Evolutionary conservation across 1,140 invertebrate species (phyloP).

Genomic region (Nylanderia fulva): DNA sequence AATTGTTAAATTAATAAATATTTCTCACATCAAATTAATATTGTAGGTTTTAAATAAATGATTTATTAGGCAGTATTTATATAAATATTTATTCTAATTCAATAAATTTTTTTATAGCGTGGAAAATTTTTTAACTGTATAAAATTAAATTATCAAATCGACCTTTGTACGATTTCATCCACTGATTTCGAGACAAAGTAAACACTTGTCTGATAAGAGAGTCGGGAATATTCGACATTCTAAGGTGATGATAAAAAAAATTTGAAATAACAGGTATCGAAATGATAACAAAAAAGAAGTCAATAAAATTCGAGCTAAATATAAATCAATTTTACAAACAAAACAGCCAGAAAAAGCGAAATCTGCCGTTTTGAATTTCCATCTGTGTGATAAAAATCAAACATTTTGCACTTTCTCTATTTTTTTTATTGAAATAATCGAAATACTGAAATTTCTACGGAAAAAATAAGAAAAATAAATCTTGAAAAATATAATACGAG

Average conservation of each 20-base stretch:
- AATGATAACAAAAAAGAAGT: background rate
- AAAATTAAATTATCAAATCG: background rate
- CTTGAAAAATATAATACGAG: background rate
- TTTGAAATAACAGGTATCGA: background rate
- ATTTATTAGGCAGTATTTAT: no score
- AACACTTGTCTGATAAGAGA: background rate
- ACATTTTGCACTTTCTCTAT: background rate
- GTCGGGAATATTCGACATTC: background rate
- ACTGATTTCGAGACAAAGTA: background rate
- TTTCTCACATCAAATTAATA: no score
- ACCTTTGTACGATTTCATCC: background rate
- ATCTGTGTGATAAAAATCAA: background rate
- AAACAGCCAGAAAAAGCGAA: background rate
- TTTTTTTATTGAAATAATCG: background rate
- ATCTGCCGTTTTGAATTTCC: background rate
- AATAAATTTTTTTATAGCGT: no score
- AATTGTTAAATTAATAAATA: no score
- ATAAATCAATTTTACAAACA: background rate
- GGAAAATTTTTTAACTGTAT: no score
- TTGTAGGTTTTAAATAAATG: no score
- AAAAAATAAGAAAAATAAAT: background rate
- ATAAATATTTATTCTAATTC: no score
- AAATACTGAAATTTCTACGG: background rate
- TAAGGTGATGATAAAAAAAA: slow-evolving; percentile 15
- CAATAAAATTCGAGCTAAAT: background rate